phyloP scores from a whole-genome alignment of 2,888 invertebrate genomes.

The Zaprionus lineosus region DNA sequence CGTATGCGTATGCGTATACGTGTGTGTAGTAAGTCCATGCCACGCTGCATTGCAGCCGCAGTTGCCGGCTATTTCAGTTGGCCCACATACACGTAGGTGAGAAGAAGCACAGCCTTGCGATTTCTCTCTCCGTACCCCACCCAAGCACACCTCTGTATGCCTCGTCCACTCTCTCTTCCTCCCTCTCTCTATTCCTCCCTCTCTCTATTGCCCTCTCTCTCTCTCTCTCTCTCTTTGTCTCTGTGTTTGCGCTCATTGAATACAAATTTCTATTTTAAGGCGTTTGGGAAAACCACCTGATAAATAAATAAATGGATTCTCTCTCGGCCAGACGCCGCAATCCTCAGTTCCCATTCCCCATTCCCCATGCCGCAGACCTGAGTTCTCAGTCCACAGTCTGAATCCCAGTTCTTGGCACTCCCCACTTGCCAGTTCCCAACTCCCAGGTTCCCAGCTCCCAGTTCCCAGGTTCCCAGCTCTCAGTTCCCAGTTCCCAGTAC shows the following conservation, averaged over 20 bases:
- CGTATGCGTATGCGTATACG: background rate
- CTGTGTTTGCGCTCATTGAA: slow-evolving; percentile 60
- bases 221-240: background rate
- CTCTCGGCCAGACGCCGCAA: slow-evolving; percentile 31
- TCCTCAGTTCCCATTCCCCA: slow-evolving; percentile 2
- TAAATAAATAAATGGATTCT: slow-evolving; percentile 55
- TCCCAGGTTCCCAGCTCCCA: no score
- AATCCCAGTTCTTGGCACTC: no score
- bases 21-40: slow-evolving; percentile 20
- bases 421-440: no score
- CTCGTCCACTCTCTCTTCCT: background rate
- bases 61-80: slow-evolving; percentile 67
- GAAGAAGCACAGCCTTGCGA: slow-evolving; percentile 22
- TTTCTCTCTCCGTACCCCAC: no score
- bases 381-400: no score
- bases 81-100: slow-evolving; percentile 66
- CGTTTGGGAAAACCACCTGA: slow-evolving; percentile 74
- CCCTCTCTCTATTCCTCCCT: background rate
- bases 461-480: no score
- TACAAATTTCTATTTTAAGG: slow-evolving; percentile 68
- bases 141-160: no score
- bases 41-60: slow-evolving; percentile 52
- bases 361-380: background rate
- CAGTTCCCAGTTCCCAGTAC: no score
- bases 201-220: background rate